Evolutionary conservation across 2,797 vertebrate genomes (phyloP), one percentile per base, ranked within the genome.

Genomic region (Pseudochirops cupreus): DNA sequence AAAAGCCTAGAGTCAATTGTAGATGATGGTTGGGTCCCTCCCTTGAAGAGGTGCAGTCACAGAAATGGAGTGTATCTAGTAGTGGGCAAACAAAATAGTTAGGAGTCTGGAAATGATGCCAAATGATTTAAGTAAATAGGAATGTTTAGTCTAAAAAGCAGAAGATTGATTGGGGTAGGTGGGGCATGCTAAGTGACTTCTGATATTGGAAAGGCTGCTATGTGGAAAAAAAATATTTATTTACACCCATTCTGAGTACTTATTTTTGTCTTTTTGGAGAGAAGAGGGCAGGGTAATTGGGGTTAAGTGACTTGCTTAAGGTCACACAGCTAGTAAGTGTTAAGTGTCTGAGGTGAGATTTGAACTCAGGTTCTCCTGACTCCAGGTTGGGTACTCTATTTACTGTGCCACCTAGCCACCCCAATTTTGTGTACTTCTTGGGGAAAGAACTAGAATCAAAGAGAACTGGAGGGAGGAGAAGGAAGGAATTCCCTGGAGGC

Each of bases 1-100:
- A 95, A 94, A 98, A 96, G 12, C 18, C 92, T 98, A 58, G 59
- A 94, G 67, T 93, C 91, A 54, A 59, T 87, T 31, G 74, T 33
- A 91, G 94, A 55, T 95, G 97, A 90, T 18, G 56, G 93, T 53
- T 50, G 91, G 46, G 46, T 59, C 24, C 55, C 52, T 94, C 28
- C 91, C 24, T 33, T 28, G 74, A n/a, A n/a, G 57, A 28, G 54
- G 26, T 92, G 55, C 6, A 0, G 24, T 55, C 58, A 28, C 55
- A 46, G 90, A 52, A 56, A 24, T 67, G 53, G 50, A 62, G 95
- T 94, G 29, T 74, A 16, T n/a, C 39, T 52, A 46, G 50, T 89
- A 14, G 18, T 56, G 12, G 9, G 13, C 91, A 95, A 46, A 59
- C 7, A 50, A 82, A 46, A 82, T 82, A 21, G 16, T 0, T 21